Conservation (phyloP, 2,888 invertebrate species). For the Eutolmus rufibarbis region DNA sequence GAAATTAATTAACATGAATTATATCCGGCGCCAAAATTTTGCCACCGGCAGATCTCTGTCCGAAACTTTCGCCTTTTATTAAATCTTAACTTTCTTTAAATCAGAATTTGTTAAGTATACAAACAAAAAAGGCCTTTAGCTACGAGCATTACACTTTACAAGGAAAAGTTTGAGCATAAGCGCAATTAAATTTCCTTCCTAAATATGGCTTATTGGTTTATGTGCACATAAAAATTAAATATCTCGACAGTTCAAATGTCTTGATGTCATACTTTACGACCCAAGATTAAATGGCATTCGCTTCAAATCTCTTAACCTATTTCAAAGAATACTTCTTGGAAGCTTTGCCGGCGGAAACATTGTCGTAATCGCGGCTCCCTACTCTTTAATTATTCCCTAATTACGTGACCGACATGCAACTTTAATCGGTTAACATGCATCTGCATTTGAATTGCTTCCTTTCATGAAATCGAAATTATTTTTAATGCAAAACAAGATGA, state of each 20-base stretch:
- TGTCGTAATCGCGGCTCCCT: neutral
- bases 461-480: neutral
- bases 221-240: too few relatives aligned
- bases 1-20: slow-evolving; percentile 32
- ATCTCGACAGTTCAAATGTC: neutral
- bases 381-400: neutral
- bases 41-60: neutral
- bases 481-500: neutral
- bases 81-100: neutral
- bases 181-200: neutral
- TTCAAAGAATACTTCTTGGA: neutral
- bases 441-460: neutral
- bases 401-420: neutral
- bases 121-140: neutral
- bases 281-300: neutral
- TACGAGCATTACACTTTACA: too few relatives aligned
- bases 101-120: neutral
- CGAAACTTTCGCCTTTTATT: neutral
- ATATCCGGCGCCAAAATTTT: neutral
- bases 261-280: neutral
- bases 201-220: neutral
- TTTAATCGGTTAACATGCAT: neutral
- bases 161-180: too few relatives aligned
- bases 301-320: neutral
- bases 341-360: neutral